These are phyloP conservation scores for Melanotus villosus DNA, from an alignment of 2,888 invertebrate species.

Conservation along the genomic window DNA sequence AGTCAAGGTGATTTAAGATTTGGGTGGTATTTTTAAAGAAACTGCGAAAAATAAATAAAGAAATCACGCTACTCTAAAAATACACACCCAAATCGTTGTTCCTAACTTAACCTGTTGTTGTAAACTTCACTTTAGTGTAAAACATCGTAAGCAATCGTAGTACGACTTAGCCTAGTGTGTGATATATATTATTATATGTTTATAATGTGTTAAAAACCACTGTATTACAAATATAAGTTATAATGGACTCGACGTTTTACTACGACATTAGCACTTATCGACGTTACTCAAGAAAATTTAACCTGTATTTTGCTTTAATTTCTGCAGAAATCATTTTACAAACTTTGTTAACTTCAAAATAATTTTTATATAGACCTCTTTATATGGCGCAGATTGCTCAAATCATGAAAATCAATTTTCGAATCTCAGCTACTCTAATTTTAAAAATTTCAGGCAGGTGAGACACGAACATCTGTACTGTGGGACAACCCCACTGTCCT, in stretches of 20 bases:
- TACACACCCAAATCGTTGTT: slow-evolving; percentile 57
- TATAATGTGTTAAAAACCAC: slow-evolving; percentile 41
- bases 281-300: too few relatives aligned
- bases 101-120: slow-evolving; percentile 62
- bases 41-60: neutral
- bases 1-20: slow-evolving; percentile 58
- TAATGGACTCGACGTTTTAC: slow-evolving; percentile 13
- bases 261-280: slow-evolving; percentile 16
- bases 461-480: too few relatives aligned
- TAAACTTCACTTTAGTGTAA: slow-evolving; percentile 57
- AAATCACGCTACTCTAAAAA: slow-evolving; percentile 21
- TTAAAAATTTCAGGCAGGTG: too few relatives aligned
- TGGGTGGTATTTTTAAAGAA: slow-evolving; percentile 42
- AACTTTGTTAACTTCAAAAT: too few relatives aligned
- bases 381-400: too few relatives aligned
- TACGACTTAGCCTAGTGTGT: slow-evolving; percentile 65
- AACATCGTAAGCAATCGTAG: slow-evolving; percentile 57
- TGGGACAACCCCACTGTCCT: too few relatives aligned
- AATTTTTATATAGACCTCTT: too few relatives aligned
- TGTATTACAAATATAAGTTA: slow-evolving; percentile 41
- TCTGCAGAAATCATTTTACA: too few relatives aligned
- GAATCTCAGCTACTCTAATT: too few relatives aligned
- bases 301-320: too few relatives aligned
- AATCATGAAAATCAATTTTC: too few relatives aligned
- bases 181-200: slow-evolving; percentile 57